Conservation (phyloP, 2,113 vertebrate genomes). For the Myanophis thanlyinensis region DNA sequence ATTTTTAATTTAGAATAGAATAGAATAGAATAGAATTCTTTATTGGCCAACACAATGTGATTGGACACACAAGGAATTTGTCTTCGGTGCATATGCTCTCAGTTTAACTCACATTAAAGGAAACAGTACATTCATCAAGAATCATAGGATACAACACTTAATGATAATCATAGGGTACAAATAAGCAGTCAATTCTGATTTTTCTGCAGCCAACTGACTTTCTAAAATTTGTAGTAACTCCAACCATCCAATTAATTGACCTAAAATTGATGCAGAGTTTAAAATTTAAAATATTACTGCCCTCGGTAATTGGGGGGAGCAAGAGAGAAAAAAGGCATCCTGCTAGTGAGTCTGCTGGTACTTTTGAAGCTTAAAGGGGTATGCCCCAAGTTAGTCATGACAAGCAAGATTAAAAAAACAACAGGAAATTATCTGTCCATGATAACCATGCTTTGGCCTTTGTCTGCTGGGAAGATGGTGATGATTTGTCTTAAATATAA, state of each 20-base stretch:
- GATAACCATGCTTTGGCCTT: neutral
- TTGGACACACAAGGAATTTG: no score
- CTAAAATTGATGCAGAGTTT: neutral
- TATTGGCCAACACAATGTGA: no score
- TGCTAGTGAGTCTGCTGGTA: neutral
- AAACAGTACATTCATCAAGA: no score
- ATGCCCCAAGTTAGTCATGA: no score
- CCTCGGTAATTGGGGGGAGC: neutral
- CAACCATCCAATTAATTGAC: neutral
- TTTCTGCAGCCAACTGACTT: neutral
- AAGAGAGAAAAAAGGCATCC: no score
- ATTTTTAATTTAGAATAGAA: no score
- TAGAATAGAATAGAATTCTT: no score
- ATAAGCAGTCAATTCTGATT: no score
- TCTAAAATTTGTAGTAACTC: neutral
- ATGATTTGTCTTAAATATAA: neutral
- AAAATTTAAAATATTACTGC: neutral
- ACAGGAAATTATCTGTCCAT: slow-evolving; percentile 1
- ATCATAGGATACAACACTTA: no score
- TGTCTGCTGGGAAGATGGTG: neutral
- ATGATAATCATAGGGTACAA: no score
- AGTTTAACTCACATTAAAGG: no score
- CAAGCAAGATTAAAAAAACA: neutral
- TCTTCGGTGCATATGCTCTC: no score
- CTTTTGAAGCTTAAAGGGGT: neutral